Base-by-base conservation (phyloP, 2,888 invertebrate genomes). In the Yponomeuta cagnagella region DNA sequence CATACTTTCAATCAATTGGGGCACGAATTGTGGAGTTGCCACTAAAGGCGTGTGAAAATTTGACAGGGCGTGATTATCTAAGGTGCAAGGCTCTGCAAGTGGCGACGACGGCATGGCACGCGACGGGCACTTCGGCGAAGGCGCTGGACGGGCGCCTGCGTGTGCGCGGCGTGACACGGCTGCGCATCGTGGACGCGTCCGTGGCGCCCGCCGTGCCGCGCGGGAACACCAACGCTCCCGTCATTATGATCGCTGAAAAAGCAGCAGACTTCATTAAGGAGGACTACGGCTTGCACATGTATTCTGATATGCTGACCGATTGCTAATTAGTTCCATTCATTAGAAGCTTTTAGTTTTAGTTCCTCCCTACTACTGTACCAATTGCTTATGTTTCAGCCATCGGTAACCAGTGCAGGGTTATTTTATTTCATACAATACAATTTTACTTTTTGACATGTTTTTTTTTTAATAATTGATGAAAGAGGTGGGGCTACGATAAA, bases 191-290 rank as follows among this genome's bases (percentile, higher is more conserved):
- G 8, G 90, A 91, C 73, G 90, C 90, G 23, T 87, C 89, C 71
- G 83, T 82, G 3, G 87, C 90, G 85, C 88, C 90, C 1, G 74
- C 74, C 23, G 79, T 87, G 1, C 70, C 83, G 2, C 79, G 90
- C 5, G 90, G 88, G 0, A 91, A 90, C 74, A 90, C 89, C 5
- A 89, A 90, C 72, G 85, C 90, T 0, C 87, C 88, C 0, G 87
- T 87, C 9, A 78, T 90, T 8, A 90, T 90, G 90, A 82, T 90
- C 63, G 90, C 89, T 0, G 90, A 90, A 75, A 80, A 78, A 73
- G 88, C 87, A 0, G 87, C 84, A 0, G 82, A 85, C 70, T 85
- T 84, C 69, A 88, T 91, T 43, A 87, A 85, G 73, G 72, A 75
- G 3, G 73, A 76, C 48, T 74, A 85, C 63, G 52, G 52, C 15